These are phyloP conservation scores for Drosophila sp. DNA, from an alignment of 1,140 invertebrate genomes.

Conservation along the genomic window DNA sequence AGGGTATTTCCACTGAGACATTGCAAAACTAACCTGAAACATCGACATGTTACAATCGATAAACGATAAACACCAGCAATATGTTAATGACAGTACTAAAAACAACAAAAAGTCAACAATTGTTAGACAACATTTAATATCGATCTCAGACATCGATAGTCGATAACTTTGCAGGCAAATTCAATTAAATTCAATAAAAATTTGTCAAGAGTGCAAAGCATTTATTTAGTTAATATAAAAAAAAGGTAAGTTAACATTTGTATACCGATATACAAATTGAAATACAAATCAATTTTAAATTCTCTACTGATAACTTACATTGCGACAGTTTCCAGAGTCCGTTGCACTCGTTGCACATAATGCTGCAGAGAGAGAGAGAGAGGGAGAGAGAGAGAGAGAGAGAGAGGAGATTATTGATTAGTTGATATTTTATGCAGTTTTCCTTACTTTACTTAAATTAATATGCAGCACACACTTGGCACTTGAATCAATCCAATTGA, in stretches of 20 bases:
- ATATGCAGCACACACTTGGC: conserved; percentile 56
- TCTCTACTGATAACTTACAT: conserved; percentile 17
- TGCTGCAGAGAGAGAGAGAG: conserved; percentile 35
- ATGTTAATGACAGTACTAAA: background rate
- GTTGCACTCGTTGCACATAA: conserved; percentile 23
- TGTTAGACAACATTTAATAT: no score
- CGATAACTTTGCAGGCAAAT: no score
- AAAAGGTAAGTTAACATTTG: no score
- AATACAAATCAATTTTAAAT: background rate
- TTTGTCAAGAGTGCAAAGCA: no score
- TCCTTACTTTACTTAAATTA: conserved; percentile 36
- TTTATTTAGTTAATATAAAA: background rate
- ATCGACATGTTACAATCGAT: background rate
- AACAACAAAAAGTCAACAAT: background rate
- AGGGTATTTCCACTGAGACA: background rate
- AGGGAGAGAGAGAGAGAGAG: conserved; percentile 8
- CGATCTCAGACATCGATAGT: no score
- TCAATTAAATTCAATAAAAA: no score
- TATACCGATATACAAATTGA: no score
- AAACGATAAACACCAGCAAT: background rate
- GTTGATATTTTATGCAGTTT: background rate
- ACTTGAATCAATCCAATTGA: conserved; percentile 72
- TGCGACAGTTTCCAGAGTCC: conserved; percentile 1
- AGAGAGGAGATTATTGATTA: conserved; percentile 25
- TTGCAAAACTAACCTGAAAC: background rate